phyloP scores from a whole-genome alignment of 2,113 vertebrate species.

The Psilopsiagon aymara region DNA sequence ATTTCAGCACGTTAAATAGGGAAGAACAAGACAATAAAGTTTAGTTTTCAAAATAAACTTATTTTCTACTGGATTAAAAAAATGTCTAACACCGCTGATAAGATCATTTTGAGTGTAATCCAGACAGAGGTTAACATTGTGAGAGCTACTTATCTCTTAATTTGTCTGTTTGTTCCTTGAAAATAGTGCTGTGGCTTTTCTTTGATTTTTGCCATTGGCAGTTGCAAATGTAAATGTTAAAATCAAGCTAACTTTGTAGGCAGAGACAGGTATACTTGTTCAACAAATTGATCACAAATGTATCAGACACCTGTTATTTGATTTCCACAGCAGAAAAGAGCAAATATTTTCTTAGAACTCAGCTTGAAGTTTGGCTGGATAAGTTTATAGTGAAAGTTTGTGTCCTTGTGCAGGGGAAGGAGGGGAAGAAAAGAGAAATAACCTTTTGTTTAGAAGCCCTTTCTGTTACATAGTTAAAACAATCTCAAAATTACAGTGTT shows the following conservation, averaged over 20 bases:
- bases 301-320: constrained; percentile 4
- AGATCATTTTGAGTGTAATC: background rate
- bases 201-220: constrained; percentile 16
- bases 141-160: background rate
- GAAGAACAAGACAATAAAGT: background rate
- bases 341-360: constrained; percentile 55
- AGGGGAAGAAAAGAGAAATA: background rate
- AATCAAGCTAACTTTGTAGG: background rate
- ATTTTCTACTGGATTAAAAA: background rate
- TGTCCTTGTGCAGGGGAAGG: constrained; percentile 8
- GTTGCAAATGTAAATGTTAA: constrained; percentile 35
- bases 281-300: background rate
- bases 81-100: background rate
- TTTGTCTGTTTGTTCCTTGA: background rate
- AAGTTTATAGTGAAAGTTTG: constrained; percentile 1
- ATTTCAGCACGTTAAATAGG: background rate
- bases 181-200: background rate
- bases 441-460: background rate
- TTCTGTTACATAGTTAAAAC: background rate
- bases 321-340: background rate
- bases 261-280: background rate
- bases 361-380: background rate
- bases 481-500: background rate
- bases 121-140: background rate
- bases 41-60: background rate